Percentiles rank a stretch among this genome's conserved stretches.
These are phyloP conservation scores for Falco columbarius DNA, from an alignment of 2,797 vertebrate species.

Conservation along the genomic window DNA sequence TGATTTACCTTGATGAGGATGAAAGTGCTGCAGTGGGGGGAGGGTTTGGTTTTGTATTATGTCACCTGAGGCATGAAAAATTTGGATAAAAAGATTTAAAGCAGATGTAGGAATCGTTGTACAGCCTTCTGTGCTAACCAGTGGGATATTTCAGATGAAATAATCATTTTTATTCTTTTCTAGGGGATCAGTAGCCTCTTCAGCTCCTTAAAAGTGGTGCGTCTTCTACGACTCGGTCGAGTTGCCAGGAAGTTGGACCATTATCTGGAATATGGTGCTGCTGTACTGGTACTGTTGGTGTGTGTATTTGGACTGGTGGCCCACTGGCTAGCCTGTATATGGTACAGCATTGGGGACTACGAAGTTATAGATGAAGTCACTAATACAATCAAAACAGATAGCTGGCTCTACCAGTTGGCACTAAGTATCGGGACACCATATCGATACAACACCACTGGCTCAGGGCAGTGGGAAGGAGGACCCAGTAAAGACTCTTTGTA, in stretches of 20 bases:
- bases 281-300: slow-evolving; percentile 92
- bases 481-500: slow-evolving; percentile 95
- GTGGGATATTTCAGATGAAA: background rate
- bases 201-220: slow-evolving; percentile 95
- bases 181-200: slow-evolving; percentile 97
- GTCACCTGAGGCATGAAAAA: background rate
- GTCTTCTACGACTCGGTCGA: slow-evolving; percentile 90
- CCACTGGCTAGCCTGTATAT: slow-evolving; percentile 97
- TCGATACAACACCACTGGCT: slow-evolving; percentile 90
- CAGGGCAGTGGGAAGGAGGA: slow-evolving; percentile 93
- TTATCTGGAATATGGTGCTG: slow-evolving; percentile 94
- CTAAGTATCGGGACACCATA: slow-evolving; percentile 91
- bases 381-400: slow-evolving; percentile 93
- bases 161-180: slow-evolving; percentile 53
- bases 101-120: background rate
- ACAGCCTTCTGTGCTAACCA: background rate
- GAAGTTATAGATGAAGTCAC: slow-evolving; percentile 93
- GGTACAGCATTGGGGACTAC: slow-evolving; percentile 97
- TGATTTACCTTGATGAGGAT: background rate
- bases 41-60: background rate
- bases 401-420: slow-evolving; percentile 95
- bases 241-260: slow-evolving; percentile 96
- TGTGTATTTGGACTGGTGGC: slow-evolving; percentile 95
- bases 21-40: background rate
- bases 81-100: background rate